Evolutionary conservation across 2,113 vertebrate genomes (phyloP).

Genomic region (Hepsetus odoe): DNA sequence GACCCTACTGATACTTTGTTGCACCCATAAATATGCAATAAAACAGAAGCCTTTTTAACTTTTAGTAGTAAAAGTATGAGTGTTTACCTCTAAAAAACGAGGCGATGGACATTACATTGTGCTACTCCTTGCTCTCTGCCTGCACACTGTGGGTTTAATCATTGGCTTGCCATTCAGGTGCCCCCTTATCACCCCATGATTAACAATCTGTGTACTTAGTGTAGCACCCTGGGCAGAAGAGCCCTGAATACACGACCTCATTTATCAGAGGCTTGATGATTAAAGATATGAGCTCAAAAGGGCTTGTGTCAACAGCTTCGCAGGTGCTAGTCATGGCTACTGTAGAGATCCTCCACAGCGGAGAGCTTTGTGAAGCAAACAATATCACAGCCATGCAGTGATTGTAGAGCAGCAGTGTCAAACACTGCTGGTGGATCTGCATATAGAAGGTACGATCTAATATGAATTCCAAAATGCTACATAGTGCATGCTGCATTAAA

Average conservation of each 20-base stretch:
- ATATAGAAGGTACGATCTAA: neutral
- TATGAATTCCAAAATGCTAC: neutral
- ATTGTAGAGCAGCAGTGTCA: neutral
- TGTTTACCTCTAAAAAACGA: neutral
- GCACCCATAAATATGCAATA: no score
- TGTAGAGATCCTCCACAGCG: conserved; percentile 32
- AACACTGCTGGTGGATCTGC: neutral
- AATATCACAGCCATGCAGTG: neutral
- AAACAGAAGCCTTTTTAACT: no score
- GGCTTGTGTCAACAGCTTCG: conserved; percentile 49
- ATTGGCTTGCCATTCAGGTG: conserved; percentile 46
- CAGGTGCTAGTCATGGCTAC: conserved; percentile 48
- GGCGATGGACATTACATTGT: neutral
- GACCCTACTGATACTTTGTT: no score
- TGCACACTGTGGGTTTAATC: conserved; percentile 46
- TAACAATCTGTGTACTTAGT: conserved; percentile 54
- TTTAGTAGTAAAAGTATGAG: neutral
- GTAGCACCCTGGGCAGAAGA: conserved; percentile 40
- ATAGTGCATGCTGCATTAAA: neutral
- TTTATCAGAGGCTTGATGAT: conserved; percentile 53
- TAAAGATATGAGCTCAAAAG: conserved; percentile 49
- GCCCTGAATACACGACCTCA: conserved; percentile 49
- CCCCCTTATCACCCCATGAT: conserved; percentile 50
- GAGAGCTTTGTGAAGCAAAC: neutral
- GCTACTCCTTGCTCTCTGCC: neutral